Evolutionary conservation across 2,113 vertebrate species (phyloP).

Genomic region (Passerina amoena): DNA sequence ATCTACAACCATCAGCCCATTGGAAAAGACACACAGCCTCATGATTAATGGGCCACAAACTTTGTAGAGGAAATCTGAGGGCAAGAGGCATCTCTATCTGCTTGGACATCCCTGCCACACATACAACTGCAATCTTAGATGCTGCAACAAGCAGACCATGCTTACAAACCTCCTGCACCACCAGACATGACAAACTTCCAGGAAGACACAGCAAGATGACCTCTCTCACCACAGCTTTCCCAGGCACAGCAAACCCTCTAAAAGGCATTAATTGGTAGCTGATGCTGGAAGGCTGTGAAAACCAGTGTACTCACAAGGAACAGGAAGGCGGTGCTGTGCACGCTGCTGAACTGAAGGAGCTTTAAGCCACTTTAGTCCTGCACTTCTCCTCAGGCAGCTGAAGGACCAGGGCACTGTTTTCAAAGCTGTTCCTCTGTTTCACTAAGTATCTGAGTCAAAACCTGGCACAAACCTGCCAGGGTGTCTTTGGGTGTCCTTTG

Average conservation of each 20-base stretch:
- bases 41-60: background rate
- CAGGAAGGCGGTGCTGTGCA: fast-evolving
- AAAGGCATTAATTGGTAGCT: background rate
- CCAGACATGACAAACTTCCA: background rate
- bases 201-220: background rate
- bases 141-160: background rate
- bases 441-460: background rate
- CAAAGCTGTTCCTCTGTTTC: background rate
- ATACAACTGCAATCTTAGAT: background rate
- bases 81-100: background rate
- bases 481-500: background rate
- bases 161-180: background rate
- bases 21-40: background rate
- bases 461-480: background rate
- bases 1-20: background rate
- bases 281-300: background rate
- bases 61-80: background rate
- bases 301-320: background rate
- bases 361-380: background rate
- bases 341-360: background rate
- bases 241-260: background rate
- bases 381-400: background rate
- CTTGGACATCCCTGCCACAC: background rate
- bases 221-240: background rate
- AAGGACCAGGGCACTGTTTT: background rate